Conservation (phyloP, 2,797 vertebrate species). For the Rachycentron canadum region DNA sequence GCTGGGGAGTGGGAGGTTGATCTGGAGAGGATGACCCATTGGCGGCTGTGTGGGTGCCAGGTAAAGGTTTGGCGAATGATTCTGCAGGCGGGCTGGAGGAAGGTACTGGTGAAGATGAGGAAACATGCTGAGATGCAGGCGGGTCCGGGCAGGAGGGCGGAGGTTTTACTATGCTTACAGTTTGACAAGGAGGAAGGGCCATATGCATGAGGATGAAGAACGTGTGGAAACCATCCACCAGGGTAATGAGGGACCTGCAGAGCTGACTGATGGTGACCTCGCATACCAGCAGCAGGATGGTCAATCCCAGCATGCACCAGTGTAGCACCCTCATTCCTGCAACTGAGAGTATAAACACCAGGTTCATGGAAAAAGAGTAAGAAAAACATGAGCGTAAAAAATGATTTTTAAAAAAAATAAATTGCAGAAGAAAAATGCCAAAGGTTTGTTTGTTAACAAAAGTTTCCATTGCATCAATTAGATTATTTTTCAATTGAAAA, state of each 20-base stretch:
- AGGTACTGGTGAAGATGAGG: conserved; percentile 10
- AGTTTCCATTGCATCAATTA: neutral
- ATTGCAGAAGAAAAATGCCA: neutral
- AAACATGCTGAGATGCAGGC: neutral
- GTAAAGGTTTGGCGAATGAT: neutral
- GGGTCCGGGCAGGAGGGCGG: conserved; percentile 2
- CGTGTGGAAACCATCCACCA: conserved; percentile 84
- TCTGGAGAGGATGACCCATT: neutral
- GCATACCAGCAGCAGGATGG: conserved; percentile 74
- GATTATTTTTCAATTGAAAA: neutral
- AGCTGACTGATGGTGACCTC: conserved; percentile 79
- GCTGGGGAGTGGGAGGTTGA: neutral
- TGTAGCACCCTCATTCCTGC: conserved; percentile 66
- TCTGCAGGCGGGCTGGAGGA: neutral
- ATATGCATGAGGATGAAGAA: conserved; percentile 78
- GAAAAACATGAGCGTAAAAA: too few relatives aligned
- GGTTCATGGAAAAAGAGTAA: neutral
- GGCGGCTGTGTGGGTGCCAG: neutral
- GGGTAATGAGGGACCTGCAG: conserved; percentile 81
- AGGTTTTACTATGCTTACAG: neutral
- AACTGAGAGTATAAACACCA: conserved; percentile 37
- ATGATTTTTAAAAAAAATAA: too few relatives aligned
- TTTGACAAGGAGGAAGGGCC: conserved; percentile 44
- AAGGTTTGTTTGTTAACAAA: too few relatives aligned
- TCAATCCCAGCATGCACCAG: conserved; percentile 74